These are phyloP conservation scores for Coremacera marginata DNA, from an alignment of 2,888 invertebrate genomes.

Conservation along the genomic window DNA sequence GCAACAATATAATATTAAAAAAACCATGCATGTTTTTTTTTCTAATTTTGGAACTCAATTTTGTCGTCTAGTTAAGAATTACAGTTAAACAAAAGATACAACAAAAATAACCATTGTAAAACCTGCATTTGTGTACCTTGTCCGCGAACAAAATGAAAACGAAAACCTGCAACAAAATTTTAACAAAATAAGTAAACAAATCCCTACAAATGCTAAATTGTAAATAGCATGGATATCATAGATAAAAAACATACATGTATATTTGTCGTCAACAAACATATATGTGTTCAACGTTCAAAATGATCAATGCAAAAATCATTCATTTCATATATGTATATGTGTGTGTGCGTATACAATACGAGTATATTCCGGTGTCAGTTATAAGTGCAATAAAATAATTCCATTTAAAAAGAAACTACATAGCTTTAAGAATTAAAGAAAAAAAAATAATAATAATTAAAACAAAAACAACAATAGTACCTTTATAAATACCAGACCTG, in stretches of 20 bases:
- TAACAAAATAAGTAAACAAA: slow-evolving; percentile 3
- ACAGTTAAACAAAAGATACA: not conserved
- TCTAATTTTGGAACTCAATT: slow-evolving; percentile 30
- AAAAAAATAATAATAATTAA: slow-evolving; percentile 22
- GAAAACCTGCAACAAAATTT: slow-evolving; percentile 31
- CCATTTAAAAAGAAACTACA: not conserved
- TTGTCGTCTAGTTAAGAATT: slow-evolving; percentile 22
- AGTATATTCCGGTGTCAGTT: slow-evolving; percentile 6
- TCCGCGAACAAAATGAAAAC: slow-evolving; percentile 19
- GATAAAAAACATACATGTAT: not conserved
- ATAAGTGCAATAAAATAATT: slow-evolving; percentile 6
- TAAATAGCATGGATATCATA: slow-evolving; percentile 16
- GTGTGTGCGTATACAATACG: not conserved
- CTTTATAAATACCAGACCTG: slow-evolving; percentile 31
- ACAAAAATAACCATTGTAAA: slow-evolving; percentile 1
- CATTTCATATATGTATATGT: not conserved
- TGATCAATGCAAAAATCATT: slow-evolving; percentile 36
- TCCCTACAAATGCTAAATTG: slow-evolving; percentile 21
- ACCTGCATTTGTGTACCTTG: slow-evolving; percentile 43
- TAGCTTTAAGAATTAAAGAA: slow-evolving; percentile 18
- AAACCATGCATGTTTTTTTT: slow-evolving; percentile 9
- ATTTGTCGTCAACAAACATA: not conserved
- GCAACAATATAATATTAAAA: not conserved
- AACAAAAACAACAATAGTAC: slow-evolving; percentile 37
- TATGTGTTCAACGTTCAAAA: slow-evolving; percentile 24